Evolutionary conservation across 2,888 invertebrate genomes (phyloP).

Genomic region (Thysanoteuthis rhombus): DNA sequence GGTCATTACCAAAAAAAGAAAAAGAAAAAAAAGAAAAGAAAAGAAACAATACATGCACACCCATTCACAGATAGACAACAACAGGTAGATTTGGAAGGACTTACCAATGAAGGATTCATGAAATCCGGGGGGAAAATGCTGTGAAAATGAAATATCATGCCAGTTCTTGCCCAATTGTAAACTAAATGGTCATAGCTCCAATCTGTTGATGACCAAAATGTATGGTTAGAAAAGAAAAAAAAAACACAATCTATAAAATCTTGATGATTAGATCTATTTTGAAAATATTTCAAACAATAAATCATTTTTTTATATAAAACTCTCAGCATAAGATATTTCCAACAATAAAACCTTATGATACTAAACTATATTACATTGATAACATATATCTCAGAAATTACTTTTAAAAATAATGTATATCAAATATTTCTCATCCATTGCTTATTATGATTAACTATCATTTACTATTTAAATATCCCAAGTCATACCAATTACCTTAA

Average conservation of each 20-base stretch:
- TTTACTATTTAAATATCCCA: too few species aligned
- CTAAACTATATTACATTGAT: too few species aligned
- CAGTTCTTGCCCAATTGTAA: background rate
- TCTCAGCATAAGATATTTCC: too few species aligned
- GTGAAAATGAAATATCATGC: background rate
- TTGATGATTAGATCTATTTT: background rate
- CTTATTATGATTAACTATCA: too few species aligned
- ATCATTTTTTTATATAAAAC: too few species aligned
- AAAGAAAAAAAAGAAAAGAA: conserved; percentile 18
- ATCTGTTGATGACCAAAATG: background rate
- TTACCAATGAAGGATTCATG: conserved; percentile 1
- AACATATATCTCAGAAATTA: too few species aligned
- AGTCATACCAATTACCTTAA: too few species aligned
- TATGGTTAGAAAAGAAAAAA: background rate
- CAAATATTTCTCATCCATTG: too few species aligned
- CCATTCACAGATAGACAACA: background rate
- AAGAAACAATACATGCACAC: background rate
- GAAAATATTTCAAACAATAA: background rate
- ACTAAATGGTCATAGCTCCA: background rate
- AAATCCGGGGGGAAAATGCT: background rate
- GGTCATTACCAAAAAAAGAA: background rate
- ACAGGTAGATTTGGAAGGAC: conserved; percentile 20
- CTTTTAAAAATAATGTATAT: too few species aligned
- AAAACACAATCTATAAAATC: background rate
- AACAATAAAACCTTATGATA: too few species aligned